These are phyloP conservation scores for Capreolus pygargus DNA, from an alignment of 2,113 vertebrate genomes.

Conservation along the genomic window DNA sequence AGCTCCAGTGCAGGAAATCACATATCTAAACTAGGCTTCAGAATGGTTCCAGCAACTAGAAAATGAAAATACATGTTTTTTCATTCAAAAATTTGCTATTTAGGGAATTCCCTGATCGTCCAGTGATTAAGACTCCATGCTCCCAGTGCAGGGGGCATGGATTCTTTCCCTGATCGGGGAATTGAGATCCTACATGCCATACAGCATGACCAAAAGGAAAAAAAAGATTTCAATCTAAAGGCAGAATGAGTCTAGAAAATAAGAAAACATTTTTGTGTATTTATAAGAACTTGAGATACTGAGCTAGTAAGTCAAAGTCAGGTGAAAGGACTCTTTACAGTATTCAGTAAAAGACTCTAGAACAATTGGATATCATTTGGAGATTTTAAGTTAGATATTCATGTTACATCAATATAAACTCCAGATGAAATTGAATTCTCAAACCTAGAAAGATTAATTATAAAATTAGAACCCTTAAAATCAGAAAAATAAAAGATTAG, in stretches of 20 bases:
- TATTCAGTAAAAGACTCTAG: background rate
- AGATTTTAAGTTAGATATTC: background rate
- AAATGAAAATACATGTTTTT: conserved; percentile 21
- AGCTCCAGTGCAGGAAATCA: conserved; percentile 84
- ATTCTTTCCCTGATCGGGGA: background rate
- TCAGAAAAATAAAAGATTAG: background rate
- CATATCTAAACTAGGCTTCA: conserved; percentile 84
- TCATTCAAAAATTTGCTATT: background rate
- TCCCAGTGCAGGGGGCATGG: background rate
- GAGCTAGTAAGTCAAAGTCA: background rate
- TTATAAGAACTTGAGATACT: background rate
- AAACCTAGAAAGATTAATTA: background rate
- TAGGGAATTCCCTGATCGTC: background rate
- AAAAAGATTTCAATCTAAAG: background rate
- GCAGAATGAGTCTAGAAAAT: background rate
- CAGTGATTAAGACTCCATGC: background rate
- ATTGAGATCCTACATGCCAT: background rate
- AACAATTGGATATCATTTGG: background rate
- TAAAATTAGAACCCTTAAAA: background rate
- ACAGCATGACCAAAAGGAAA: background rate
- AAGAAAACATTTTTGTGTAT: background rate
- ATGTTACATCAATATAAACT: background rate
- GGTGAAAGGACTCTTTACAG: background rate
- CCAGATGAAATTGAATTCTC: background rate
- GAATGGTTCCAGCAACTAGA: conserved; percentile 77